These are phyloP conservation scores for Lithobates pipiens DNA, from an alignment of 2,797 vertebrate species.

Conservation along the genomic window DNA sequence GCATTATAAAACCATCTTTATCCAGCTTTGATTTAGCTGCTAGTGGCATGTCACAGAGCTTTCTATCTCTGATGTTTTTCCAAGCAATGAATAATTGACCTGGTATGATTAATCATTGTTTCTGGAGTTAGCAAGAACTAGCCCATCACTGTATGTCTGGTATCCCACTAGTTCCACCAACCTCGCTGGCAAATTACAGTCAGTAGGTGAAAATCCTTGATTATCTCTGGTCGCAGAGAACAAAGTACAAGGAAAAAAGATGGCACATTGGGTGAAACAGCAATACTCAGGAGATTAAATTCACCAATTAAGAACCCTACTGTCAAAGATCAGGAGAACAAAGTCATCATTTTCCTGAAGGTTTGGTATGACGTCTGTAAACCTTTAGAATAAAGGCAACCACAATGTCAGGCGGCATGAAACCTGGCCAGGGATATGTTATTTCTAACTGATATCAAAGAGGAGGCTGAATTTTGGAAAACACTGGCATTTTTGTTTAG, in stretches of 20 bases:
- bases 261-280: conserved; percentile 31
- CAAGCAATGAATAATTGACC: conserved; percentile 48
- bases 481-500: background rate
- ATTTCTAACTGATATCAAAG: background rate
- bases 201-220: conserved; percentile 64
- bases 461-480: background rate
- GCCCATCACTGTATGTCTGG: conserved; percentile 39
- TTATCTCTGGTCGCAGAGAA: conserved; percentile 61
- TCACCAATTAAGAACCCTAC: conserved; percentile 64
- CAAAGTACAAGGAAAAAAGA: conserved; percentile 31
- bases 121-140: conserved; percentile 45
- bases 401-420: background rate
- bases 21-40: conserved; percentile 39
- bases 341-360: conserved; percentile 56
- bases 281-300: conserved; percentile 64
- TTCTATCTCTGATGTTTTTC: conserved; percentile 39
- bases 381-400: conserved; percentile 8
- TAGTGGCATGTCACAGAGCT: conserved; percentile 38
- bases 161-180: conserved; percentile 48
- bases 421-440: background rate
- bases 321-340: conserved; percentile 60
- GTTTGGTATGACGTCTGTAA: conserved; percentile 64
- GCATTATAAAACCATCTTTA: conserved; percentile 30
- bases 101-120: conserved; percentile 56
- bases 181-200: conserved; percentile 63